Evolutionary conservation across 2,888 invertebrate genomes (phyloP).

Genomic region (Emmelina monodactyla): DNA sequence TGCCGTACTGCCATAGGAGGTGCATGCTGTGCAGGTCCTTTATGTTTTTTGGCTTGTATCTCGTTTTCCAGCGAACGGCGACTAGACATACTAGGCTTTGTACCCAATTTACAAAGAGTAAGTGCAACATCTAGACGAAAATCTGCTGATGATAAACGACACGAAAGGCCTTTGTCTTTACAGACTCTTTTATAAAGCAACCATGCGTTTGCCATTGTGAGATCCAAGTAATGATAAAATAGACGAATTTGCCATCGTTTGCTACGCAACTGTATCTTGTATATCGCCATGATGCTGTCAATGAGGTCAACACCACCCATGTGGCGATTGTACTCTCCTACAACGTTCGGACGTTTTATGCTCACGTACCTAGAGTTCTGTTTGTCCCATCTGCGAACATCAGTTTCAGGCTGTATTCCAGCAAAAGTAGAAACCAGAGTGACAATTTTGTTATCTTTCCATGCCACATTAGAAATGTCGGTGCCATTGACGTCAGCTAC

Average conservation of each 20-base stretch:
- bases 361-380: constrained; percentile 12
- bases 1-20: constrained; percentile 16
- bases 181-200: not conserved
- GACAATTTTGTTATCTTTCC: constrained; percentile 29
- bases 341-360: constrained; percentile 18
- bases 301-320: constrained; percentile 23
- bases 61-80: constrained; percentile 11
- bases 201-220: not conserved
- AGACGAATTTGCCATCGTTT: constrained; percentile 23
- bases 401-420: not conserved
- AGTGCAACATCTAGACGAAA: constrained; percentile 10
- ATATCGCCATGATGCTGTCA: constrained; percentile 19
- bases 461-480: constrained; percentile 19
- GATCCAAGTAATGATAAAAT: constrained; percentile 20
- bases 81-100: constrained; percentile 9
- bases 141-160: constrained; percentile 6
- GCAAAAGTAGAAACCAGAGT: constrained; percentile 9
- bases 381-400: constrained; percentile 17
- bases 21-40: constrained; percentile 16
- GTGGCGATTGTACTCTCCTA: constrained; percentile 20
- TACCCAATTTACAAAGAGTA: constrained; percentile 13
- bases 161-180: not conserved
- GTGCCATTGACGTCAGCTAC: constrained; percentile 16
- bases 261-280: constrained; percentile 15
- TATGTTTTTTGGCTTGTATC: constrained; percentile 14